phyloP scores from a whole-genome alignment of 2,797 vertebrate genomes.

The Harpagifer antarcticus region DNA sequence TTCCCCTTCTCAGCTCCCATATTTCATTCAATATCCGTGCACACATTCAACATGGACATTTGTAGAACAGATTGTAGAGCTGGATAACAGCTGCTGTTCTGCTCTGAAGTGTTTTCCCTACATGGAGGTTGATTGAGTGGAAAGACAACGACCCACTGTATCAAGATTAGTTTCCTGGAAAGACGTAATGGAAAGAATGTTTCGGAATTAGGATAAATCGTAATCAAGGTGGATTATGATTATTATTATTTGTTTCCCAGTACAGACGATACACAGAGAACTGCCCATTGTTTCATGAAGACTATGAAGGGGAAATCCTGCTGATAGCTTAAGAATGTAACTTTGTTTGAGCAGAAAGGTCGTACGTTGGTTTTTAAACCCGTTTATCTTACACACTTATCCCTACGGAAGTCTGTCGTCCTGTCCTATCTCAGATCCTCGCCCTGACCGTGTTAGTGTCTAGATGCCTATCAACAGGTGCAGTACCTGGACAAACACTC shows the following conservation, averaged over 20 bases:
- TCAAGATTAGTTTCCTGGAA: conserved; percentile 26
- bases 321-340: conserved; percentile 43
- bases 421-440: conserved; percentile 49
- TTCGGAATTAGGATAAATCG: conserved; percentile 6
- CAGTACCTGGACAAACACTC: conserved; percentile 61
- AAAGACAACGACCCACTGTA: conserved; percentile 18
- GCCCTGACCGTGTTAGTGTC: conserved; percentile 31
- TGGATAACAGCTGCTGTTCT: conserved; percentile 45
- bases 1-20: neutral
- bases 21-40: conserved; percentile 9
- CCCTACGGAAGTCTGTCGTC: conserved; percentile 58
- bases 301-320: conserved; percentile 34
- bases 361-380: conserved; percentile 3
- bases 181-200: conserved; percentile 32
- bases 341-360: conserved; percentile 52
- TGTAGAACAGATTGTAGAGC: conserved; percentile 64
- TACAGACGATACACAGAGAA: conserved; percentile 4
- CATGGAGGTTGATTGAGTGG: conserved; percentile 39
- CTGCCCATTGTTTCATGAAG: neutral
- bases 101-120: conserved; percentile 24
- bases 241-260: neutral
- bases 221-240: conserved; percentile 41
- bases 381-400: conserved; percentile 60
- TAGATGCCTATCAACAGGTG: conserved; percentile 65
- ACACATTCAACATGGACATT: conserved; percentile 38